phyloP scores from a whole-genome alignment of 2,113 vertebrate species.

The Mus musculus region GRCm39 chr11:48480501-48481000 shows the following conservation, averaged over 20 bases:
- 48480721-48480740: too few species aligned
- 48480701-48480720: too few species aligned
- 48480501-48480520: neutral
- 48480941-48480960: too few species aligned
- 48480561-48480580: neutral
- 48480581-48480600: neutral
- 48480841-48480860: neutral
- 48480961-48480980: too few species aligned
- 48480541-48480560: neutral
- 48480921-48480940: too few species aligned
- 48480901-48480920: too few species aligned
- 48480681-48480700: too few species aligned
- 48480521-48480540: neutral
- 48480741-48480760: neutral
- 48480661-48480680: too few species aligned
- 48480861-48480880: neutral
- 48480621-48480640: neutral
- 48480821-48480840: neutral
- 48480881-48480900: too few species aligned
- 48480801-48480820: neutral
- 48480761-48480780: neutral
- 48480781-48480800: neutral
- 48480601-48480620: neutral
- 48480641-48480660: too few species aligned
- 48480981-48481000: too few species aligned